Conservation (phyloP, 2,888 invertebrate species). For the Phalera bucephala region DNA sequence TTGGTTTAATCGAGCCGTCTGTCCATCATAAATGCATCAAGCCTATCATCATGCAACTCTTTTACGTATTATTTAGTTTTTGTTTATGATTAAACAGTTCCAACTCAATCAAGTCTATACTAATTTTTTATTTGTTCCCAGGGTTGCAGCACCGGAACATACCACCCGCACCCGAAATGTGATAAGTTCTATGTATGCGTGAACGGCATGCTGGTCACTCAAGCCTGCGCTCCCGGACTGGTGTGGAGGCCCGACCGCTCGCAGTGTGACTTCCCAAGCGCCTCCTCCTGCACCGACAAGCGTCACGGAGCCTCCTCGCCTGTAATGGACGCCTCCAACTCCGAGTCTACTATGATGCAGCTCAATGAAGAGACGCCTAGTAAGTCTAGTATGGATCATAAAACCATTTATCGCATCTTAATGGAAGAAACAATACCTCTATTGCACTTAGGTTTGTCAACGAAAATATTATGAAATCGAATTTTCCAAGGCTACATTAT, state of each 20-base stretch:
- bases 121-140: conserved; percentile 32
- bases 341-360: conserved; percentile 40
- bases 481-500: no score
- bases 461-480: no score
- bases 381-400: conserved; percentile 17
- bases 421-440: no score
- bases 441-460: no score
- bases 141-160: conserved; percentile 87
- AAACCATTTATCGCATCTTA: no score
- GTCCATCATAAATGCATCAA: no score
- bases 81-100: no score
- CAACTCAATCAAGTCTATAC: no score
- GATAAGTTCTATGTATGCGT: conserved; percentile 90
- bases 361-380: conserved; percentile 39
- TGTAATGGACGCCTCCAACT: conserved; percentile 44
- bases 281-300: conserved; percentile 83
- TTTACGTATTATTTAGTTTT: no score
- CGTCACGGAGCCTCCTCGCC: conserved; percentile 50
- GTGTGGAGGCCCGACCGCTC: conserved; percentile 86
- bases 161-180: conserved; percentile 89
- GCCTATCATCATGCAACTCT: no score
- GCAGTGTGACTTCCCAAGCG: conserved; percentile 90
- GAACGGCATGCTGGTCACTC: conserved; percentile 86
- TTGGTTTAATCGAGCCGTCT: no score
- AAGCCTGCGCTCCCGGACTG: conserved; percentile 89